phyloP scores from a whole-genome alignment of 2,113 vertebrate species.

The Pollachius pollachius region DNA sequence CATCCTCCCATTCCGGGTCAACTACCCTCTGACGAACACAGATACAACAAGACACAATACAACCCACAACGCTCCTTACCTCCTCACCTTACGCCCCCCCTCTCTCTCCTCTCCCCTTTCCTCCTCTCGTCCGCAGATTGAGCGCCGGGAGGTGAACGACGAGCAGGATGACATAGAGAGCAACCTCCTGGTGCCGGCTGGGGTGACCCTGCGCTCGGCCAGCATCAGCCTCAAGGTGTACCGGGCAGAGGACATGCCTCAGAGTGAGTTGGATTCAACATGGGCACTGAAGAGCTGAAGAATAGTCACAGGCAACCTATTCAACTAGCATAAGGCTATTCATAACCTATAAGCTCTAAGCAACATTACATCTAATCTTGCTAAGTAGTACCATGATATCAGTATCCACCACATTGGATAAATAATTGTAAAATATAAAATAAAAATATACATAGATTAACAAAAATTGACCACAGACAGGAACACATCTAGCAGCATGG shows the following conservation, averaged over 20 bases:
- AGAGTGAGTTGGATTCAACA: slow-evolving; percentile 75
- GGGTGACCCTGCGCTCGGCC: slow-evolving; percentile 83
- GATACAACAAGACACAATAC: background rate
- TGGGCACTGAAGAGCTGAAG: too few relatives aligned
- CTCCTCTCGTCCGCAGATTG: slow-evolving; percentile 64
- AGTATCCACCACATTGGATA: too few relatives aligned
- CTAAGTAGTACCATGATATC: too few relatives aligned
- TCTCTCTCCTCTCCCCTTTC: background rate
- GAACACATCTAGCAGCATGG: too few relatives aligned
- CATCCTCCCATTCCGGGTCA: background rate
- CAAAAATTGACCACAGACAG: too few relatives aligned
- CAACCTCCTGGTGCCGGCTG: slow-evolving; percentile 89
- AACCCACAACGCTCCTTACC: background rate
- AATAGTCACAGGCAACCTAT: too few relatives aligned
- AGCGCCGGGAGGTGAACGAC: slow-evolving; percentile 76
- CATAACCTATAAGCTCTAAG: background rate
- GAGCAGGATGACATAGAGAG: slow-evolving; percentile 92
- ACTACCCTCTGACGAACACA: background rate
- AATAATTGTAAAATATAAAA: background rate
- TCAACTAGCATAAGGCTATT: background rate
- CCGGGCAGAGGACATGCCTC: slow-evolving; percentile 94
- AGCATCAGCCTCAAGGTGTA: slow-evolving; percentile 91
- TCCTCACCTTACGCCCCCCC: background rate
- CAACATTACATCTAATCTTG: too few relatives aligned
- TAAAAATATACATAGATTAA: background rate